These are phyloP conservation scores for Cataglyphis cursor DNA, from an alignment of 2,888 invertebrate species.

Conservation along the genomic window DNA sequence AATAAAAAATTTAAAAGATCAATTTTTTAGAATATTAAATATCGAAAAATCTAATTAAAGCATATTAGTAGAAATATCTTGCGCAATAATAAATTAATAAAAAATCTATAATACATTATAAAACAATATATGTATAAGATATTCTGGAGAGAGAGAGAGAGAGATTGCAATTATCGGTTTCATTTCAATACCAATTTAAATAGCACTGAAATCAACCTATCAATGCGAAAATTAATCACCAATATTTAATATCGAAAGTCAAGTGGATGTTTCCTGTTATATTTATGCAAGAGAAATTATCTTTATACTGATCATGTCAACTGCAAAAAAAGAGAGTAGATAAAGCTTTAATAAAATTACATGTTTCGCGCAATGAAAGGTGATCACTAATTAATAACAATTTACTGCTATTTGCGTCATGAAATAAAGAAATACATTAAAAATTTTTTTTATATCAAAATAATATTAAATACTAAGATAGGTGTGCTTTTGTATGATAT, in stretches of 20 bases:
- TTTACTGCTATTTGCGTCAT: neutral
- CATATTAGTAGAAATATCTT: neutral
- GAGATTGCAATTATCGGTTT: neutral
- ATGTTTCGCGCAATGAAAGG: neutral
- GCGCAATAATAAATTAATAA: neutral
- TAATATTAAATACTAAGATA: neutral
- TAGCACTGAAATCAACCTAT: neutral
- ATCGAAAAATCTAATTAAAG: neutral
- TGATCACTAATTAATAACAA: neutral
- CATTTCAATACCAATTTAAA: neutral
- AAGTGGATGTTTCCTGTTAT: neutral
- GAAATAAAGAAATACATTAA: neutral
- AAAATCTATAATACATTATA: neutral
- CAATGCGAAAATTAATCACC: neutral
- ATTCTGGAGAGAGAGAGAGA: neutral
- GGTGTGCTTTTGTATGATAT: neutral
- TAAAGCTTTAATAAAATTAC: neutral
- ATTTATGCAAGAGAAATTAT: slow-evolving; percentile 13
- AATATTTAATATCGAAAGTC: slow-evolving; percentile 5
- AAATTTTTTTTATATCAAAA: neutral
- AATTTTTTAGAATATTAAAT: neutral
- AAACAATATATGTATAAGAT: neutral
- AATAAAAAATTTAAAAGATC: neutral
- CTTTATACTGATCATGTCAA: neutral
- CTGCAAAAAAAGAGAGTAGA: neutral